Evolutionary conservation across 1,140 invertebrate genomes (phyloP), one percentile per base, ranked within the genome.

Genomic region (Stegodyphus dumicola): DNA sequence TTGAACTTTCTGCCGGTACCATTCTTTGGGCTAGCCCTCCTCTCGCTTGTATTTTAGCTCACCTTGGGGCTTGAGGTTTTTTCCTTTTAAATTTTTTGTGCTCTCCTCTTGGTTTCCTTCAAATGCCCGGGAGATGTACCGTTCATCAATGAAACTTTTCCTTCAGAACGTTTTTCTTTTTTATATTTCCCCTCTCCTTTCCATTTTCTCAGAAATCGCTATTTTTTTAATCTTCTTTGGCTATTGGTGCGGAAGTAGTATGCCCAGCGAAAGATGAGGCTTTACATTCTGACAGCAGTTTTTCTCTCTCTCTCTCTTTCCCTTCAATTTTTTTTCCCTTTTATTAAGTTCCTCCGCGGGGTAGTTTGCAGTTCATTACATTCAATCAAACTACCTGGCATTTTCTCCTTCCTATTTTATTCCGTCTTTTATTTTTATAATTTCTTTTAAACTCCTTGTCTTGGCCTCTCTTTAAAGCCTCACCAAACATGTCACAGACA

Each of bases 361-460:
- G 77, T 79, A 70, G 77, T 79, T 79, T 79, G 67, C 67, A 79
- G 77, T 79, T 79, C 77, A 79, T 79, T 79, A 79, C 77, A 70
- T 79, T 79, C 77, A 79, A 79, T 79, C 77, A 79, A 79, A 79
- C 77, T 79, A 79, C 77, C 77, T 79, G 77, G 51, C 67, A 17
- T 79, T 70, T 70, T 70, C 65, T 67, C 66, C 49, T 79, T 67
- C 52, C 66, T 65, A 65, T 77, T 66, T 75, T 66, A 48, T 18
- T 66, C 53, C 33, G 48, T 13, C 51, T 77, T 51, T 51, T 64
- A n/a, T 77, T 17, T 79, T 51, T 77, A 70, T 79, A 17, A 70
- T 79, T 52, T 66, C 70, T 70, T 79, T 70, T 66, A 70, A 69
- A 70, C 67, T 53, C 67, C 76, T 77, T 77, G 76, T 77, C 76